These are phyloP conservation scores for Phrixothrix hirtus DNA, from an alignment of 2,888 invertebrate species.

Conservation along the genomic window DNA sequence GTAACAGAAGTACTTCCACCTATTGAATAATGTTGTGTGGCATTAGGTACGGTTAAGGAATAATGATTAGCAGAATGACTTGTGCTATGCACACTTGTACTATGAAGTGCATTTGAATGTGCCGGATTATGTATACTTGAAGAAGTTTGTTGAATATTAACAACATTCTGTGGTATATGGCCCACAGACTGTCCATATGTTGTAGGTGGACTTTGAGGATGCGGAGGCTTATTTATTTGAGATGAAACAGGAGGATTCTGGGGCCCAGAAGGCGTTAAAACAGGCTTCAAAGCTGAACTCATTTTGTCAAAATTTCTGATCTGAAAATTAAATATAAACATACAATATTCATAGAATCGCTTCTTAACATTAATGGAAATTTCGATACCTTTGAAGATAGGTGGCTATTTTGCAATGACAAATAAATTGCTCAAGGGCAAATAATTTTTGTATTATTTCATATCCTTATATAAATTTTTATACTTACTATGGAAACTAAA, in stretches of 20 bases:
- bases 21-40: conserved; percentile 41
- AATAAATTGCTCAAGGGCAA: conserved; percentile 24
- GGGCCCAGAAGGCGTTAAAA: conserved; percentile 57
- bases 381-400: not conserved
- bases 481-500: too few relatives aligned
- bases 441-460: conserved; percentile 13
- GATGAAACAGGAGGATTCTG: conserved; percentile 48
- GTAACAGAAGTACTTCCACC: conserved; percentile 35
- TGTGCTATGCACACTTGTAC: conserved; percentile 38
- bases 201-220: conserved; percentile 45
- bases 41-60: conserved; percentile 45
- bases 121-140: conserved; percentile 18
- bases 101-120: conserved; percentile 27
- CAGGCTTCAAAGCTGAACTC: conserved; percentile 67
- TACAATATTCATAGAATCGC: too few relatives aligned
- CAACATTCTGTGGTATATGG: conserved; percentile 46
- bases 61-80: conserved; percentile 42
- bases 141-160: conserved; percentile 37
- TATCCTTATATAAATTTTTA: too few relatives aligned
- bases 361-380: not conserved
- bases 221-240: conserved; percentile 48
- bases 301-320: conserved; percentile 48
- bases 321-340: conserved; percentile 13
- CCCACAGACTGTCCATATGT: conserved; percentile 47
- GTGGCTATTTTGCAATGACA: conserved; percentile 9